These are phyloP conservation scores for Myocastor coypus DNA, from an alignment of 2,113 vertebrate species.

Conservation along the genomic window DNA sequence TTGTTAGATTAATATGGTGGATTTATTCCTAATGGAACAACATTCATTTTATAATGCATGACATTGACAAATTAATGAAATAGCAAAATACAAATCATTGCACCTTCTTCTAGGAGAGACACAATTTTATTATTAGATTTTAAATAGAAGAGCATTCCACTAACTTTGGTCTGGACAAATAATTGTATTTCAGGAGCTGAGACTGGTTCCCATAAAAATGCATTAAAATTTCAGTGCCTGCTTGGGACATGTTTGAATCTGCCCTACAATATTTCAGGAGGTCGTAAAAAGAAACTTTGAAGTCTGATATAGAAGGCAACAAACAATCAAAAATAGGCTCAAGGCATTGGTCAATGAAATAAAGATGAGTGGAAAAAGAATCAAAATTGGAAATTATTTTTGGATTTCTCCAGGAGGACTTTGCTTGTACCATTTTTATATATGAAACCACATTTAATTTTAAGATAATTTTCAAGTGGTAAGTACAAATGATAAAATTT, in stretches of 20 bases:
- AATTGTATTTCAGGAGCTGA: constrained; percentile 46
- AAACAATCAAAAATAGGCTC: constrained; percentile 73
- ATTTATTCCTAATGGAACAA: not conserved
- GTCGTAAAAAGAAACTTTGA: constrained; percentile 74
- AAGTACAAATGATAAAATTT: constrained; percentile 5
- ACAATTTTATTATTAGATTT: constrained; percentile 43
- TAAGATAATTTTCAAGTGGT: not conserved
- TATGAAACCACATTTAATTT: constrained; percentile 52
- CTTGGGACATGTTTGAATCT: constrained; percentile 60
- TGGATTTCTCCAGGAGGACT: not conserved
- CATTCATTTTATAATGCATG: not conserved
- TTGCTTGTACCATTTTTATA: not conserved
- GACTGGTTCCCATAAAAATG: constrained; percentile 63
- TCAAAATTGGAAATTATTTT: constrained; percentile 60
- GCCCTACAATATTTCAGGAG: constrained; percentile 64
- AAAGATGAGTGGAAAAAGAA: constrained; percentile 11
- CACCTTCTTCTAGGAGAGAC: not conserved
- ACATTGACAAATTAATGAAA: constrained; percentile 34
- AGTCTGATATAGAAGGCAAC: constrained; percentile 62
- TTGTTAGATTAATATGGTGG: not conserved
- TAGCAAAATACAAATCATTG: constrained; percentile 37
- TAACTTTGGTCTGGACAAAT: constrained; percentile 61
- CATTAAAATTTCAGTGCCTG: constrained; percentile 74
- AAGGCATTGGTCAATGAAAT: not conserved
- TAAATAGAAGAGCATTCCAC: not conserved